Percentiles rank a stretch among this genome's conserved stretches.
Evolutionary conservation across 2,888 invertebrate species (phyloP).

Genomic region (Stegophylla sp.): DNA sequence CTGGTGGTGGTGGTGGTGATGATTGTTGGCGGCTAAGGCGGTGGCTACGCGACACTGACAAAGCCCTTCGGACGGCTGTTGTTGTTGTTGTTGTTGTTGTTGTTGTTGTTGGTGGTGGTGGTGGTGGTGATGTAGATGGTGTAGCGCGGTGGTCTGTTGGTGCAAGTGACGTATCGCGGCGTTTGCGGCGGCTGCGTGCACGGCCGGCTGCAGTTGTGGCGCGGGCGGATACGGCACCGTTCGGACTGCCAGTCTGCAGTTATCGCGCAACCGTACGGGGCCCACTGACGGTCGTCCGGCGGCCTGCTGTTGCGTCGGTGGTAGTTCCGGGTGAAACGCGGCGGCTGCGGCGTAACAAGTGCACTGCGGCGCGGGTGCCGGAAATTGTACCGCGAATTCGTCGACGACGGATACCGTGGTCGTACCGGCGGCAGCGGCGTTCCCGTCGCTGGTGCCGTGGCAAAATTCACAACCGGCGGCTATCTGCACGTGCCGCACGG

Average conservation of each 20-base stretch:
- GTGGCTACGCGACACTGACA: conserved; percentile 42
- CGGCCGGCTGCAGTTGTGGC: not conserved
- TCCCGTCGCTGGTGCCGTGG: not conserved
- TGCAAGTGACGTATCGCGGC: not conserved
- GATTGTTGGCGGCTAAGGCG: conserved; percentile 8
- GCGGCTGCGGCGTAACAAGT: not conserved
- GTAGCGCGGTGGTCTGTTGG: not conserved
- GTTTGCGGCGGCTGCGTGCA: not conserved
- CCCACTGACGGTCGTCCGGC: not conserved
- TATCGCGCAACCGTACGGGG: conserved; percentile 32
- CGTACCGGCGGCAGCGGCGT: not conserved
- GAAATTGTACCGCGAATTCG: not conserved
- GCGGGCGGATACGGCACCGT: conserved; percentile 45
- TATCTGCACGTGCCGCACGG: not conserved
- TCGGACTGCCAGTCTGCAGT: conserved; percentile 53
- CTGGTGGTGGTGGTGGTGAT: conserved; percentile 22
- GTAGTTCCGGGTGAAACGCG: not conserved
- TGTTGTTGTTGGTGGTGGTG: not conserved
- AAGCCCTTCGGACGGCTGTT: conserved; percentile 7
- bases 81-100: not conserved
- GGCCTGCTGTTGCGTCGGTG: not conserved
- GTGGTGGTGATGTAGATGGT: not conserved
- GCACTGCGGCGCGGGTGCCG: conserved; percentile 10
- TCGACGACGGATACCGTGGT: not conserved
- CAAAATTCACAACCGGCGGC: conserved; percentile 13